Base-by-base conservation (phyloP, 2,797 vertebrate genomes). In the Enteromius radiatus region DNA sequence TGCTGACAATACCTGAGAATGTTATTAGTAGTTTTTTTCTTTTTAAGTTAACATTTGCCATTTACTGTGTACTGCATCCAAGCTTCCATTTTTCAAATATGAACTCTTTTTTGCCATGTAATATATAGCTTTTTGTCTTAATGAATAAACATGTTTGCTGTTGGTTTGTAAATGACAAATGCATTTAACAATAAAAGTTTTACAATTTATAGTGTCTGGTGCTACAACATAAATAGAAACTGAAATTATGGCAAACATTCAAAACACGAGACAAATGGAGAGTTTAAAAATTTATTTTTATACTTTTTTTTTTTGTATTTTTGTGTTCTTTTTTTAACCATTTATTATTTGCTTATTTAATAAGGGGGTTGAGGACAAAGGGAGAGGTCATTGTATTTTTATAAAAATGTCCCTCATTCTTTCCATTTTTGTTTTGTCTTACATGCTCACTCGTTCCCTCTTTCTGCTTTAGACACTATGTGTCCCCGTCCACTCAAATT, bases 1-100 rank as follows among this genome's bases (percentile, higher is more conserved):
- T 86, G 73, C 91, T 92, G 93, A 94, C 92, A 41, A 86, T 31
- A 91, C 92, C 92, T 93, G 93, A 94, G 93, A 94, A 93, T 85
- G 80, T 89, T 91, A 88, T 85, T 88, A 61, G 2, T 80, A 31
- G 54, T 38, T 73, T 14, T 52, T 70, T 43, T 36, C 10, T 76
- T 41, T 36, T 68, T 52, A 31, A 47, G 28, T 28, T 61, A 61
- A 74, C 12, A 61, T 81, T 59, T 69, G 49, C 47, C 23, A n/a
- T 74, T 74, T 65, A 63, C 10, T 1, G 41, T 56, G 0, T 54
- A 64, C 43, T 38, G 38, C 56, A 54, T 52, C 11, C 19, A 4
- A 26, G 3, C 14, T 78, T 31, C 54, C 23, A 21, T 41, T 64
- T 56, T 2, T 7, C 0, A 38, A 59, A n/a, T 17, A 49, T 19